Evolutionary conservation across 2,113 vertebrate genomes (phyloP).

Genomic region (Crotalus viridis): DNA sequence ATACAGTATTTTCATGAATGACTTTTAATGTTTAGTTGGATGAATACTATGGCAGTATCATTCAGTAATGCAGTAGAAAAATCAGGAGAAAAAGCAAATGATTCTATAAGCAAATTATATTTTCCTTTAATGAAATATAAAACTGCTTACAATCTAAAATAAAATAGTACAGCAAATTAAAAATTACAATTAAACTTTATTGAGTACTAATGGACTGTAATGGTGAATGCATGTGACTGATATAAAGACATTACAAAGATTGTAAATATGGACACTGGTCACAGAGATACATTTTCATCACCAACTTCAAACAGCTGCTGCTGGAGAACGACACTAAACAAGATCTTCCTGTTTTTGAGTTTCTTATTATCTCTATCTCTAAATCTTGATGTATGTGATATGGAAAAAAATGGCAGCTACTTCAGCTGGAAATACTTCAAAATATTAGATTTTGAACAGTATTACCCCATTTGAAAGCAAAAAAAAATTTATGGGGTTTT

Average conservation of each 20-base stretch:
- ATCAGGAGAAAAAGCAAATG: no score
- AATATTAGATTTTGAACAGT: not conserved
- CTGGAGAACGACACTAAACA: not conserved
- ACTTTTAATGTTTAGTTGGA: constrained; percentile 2
- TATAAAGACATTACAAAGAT: not conserved
- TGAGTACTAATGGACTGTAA: not conserved
- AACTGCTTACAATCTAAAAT: not conserved
- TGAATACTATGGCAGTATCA: not conserved
- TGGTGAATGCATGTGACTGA: not conserved
- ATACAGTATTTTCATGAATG: not conserved
- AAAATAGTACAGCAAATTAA: not conserved
- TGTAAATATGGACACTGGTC: not conserved
- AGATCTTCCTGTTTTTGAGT: not conserved
- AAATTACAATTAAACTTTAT: not conserved
- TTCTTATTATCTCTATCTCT: not conserved
- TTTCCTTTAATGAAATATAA: constrained; percentile 15
- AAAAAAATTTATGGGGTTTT: not conserved
- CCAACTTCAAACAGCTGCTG: not conserved
- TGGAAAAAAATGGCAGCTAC: not conserved
- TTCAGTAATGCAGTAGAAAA: not conserved
- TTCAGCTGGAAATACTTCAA: not conserved
- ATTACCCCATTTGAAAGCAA: not conserved
- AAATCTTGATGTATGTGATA: no score
- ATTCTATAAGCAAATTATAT: not conserved
- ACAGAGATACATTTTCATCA: not conserved